A percentile compares a stretch with the other conserved stretches of the same genome.
These are phyloP conservation scores for Anabacerthia variegaticeps DNA, from an alignment of 2,797 vertebrate species.

Conservation along the genomic window DNA sequence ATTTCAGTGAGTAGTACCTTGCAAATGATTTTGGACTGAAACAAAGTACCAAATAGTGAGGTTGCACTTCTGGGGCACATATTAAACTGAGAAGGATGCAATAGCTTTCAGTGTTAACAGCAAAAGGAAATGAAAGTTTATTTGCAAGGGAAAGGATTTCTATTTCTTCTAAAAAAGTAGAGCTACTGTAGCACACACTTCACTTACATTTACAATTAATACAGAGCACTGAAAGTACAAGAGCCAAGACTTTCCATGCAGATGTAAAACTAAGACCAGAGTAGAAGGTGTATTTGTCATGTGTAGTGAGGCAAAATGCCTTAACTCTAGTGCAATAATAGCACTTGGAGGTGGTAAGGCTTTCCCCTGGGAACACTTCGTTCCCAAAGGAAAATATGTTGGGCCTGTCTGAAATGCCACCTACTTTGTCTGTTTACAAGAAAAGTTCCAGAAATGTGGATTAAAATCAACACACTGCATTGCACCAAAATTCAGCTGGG, in stretches of 20 bases:
- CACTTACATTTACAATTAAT: neutral
- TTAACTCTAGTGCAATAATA: neutral
- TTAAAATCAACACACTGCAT: neutral
- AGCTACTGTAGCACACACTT: neutral
- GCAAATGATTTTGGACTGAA: neutral
- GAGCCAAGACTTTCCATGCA: neutral
- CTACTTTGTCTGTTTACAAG: neutral
- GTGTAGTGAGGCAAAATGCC: neutral
- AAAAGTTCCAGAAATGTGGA: neutral
- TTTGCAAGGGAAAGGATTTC: neutral
- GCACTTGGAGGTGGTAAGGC: neutral
- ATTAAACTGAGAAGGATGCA: neutral
- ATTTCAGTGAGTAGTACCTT: accelerated
- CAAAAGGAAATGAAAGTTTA: neutral
- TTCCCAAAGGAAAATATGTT: neutral
- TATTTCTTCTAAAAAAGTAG: neutral
- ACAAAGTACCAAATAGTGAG: neutral
- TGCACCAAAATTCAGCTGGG: neutral
- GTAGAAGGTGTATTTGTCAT: neutral
- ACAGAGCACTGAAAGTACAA: neutral
- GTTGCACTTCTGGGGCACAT: neutral
- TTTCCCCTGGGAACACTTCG: neutral
- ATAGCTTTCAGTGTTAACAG: neutral
- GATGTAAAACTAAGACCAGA: neutral
- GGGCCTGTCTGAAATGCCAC: neutral